Evolutionary conservation across 2,113 vertebrate genomes (phyloP).

Genomic region (Burhinus oedicnemus): DNA sequence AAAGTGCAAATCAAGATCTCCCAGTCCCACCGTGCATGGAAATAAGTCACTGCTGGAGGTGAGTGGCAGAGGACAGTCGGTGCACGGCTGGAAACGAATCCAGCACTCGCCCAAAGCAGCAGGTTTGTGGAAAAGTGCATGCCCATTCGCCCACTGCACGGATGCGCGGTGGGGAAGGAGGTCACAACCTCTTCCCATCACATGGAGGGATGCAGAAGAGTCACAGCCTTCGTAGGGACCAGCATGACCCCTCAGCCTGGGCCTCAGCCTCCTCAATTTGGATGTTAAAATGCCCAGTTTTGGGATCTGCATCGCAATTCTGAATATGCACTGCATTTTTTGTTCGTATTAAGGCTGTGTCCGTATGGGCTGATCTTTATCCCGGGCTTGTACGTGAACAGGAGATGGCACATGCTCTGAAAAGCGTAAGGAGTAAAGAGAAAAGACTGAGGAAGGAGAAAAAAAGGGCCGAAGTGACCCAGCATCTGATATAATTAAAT

Average conservation of each 20-base stretch:
- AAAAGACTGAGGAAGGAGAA: neutral
- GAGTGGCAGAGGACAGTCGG: neutral
- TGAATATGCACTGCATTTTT: neutral
- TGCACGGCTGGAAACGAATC: neutral
- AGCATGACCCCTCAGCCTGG: neutral
- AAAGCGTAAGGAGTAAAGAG: neutral
- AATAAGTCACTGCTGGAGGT: neutral
- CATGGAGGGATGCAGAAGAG: neutral
- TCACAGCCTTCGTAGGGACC: neutral
- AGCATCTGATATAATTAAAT: neutral
- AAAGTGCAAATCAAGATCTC: neutral
- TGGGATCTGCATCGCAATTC: neutral
- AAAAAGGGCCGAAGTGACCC: neutral
- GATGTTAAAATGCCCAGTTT: neutral
- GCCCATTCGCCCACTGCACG: neutral
- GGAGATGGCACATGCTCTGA: neutral
- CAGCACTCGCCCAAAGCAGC: neutral
- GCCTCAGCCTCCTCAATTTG: neutral
- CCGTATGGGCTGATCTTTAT: neutral
- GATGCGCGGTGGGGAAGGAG: neutral
- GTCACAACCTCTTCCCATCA: neutral
- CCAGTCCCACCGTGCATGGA: accelerated
- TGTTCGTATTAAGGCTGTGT: neutral
- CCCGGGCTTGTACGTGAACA: neutral
- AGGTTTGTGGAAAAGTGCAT: neutral